These are phyloP conservation scores for Alaudala cheleensis DNA, from an alignment of 2,113 vertebrate genomes.

Conservation along the genomic window DNA sequence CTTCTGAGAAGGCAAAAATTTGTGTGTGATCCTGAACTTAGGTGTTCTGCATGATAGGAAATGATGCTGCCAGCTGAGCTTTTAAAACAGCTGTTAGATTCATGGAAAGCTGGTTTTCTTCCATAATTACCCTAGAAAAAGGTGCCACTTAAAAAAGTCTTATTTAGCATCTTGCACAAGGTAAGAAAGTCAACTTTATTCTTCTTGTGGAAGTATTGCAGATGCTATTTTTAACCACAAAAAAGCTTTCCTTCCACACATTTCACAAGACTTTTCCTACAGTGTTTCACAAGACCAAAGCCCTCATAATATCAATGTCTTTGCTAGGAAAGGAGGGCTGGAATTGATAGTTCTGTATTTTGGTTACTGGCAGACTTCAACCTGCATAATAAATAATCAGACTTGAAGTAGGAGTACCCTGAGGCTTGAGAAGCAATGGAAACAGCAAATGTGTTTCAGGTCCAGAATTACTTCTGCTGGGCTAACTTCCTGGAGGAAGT, in stretches of 20 bases:
- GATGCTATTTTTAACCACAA: neutral
- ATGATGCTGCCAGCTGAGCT: neutral
- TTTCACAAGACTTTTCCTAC: neutral
- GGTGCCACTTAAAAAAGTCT: neutral
- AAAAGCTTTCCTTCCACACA: neutral
- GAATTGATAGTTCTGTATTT: neutral
- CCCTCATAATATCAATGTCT: neutral
- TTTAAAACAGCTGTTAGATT: conserved; percentile 11
- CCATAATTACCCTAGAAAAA: neutral
- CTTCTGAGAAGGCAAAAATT: neutral
- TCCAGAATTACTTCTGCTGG: neutral
- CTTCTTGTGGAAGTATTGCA: neutral
- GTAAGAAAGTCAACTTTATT: neutral
- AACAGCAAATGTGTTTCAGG: neutral
- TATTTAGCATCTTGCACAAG: neutral
- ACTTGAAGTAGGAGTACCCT: neutral
- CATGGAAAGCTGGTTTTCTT: neutral
- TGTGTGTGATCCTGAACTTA: neutral
- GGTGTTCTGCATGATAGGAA: neutral
- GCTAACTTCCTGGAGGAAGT: neutral
- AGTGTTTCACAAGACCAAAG: neutral
- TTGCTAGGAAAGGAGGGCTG: neutral
- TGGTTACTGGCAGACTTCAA: neutral
- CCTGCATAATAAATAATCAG: neutral
- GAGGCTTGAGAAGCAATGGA: neutral